These are phyloP conservation scores for Adelosebastes latens DNA, from an alignment of 2,797 vertebrate species.

Conservation along the genomic window DNA sequence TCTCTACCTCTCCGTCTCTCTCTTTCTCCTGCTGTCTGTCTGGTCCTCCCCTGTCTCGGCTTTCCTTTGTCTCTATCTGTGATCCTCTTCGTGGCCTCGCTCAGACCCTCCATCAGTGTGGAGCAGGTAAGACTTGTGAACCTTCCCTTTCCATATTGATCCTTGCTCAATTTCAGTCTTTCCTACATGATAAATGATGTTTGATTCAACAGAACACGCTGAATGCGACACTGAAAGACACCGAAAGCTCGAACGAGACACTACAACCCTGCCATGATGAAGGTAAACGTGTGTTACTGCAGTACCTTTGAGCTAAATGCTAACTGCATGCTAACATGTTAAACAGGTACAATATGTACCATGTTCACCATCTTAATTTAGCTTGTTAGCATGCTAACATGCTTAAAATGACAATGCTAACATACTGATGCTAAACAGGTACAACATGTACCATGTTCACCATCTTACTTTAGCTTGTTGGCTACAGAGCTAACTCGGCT, in stretches of 20 bases:
- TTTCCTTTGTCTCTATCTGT: slow-evolving; percentile 1
- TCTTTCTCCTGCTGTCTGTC: background rate
- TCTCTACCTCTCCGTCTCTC: background rate
- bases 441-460: background rate
- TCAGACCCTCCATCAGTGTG: slow-evolving; percentile 83
- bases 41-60: background rate
- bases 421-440: background rate
- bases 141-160: background rate
- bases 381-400: no score
- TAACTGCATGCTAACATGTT: background rate
- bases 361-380: no score
- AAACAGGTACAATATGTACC: background rate
- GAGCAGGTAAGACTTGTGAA: slow-evolving; percentile 83
- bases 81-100: background rate
- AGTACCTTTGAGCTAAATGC: background rate
- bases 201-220: slow-evolving; percentile 76
- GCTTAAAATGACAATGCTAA: background rate
- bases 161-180: background rate
- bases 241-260: slow-evolving; percentile 45
- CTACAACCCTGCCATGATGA: slow-evolving; percentile 37
- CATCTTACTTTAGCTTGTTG: background rate
- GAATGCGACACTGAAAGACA: slow-evolving; percentile 55
- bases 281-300: slow-evolving; percentile 48
- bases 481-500: no score
- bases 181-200: slow-evolving; percentile 12